Conservation (phyloP, 2,888 invertebrate species). For the Caenorhabditis afra region DNA sequence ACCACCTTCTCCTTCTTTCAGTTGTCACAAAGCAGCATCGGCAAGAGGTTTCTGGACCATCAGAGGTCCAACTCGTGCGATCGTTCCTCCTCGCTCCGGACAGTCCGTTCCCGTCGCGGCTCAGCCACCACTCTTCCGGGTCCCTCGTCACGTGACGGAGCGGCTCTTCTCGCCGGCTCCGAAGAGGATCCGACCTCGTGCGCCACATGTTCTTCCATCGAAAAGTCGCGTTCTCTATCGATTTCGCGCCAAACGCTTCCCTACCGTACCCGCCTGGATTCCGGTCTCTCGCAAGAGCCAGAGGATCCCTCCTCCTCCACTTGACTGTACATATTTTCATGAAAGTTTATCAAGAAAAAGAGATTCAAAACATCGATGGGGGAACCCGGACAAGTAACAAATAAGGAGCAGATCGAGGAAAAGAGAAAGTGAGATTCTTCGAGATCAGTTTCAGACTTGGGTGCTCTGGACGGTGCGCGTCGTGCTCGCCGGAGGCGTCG, state of each 20-base stretch:
- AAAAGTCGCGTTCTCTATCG: conserved; percentile 24
- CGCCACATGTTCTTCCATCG: conserved; percentile 28
- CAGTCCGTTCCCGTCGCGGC: conserved; percentile 60
- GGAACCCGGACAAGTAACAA: conserved; percentile 1
- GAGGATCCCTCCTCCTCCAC: conserved; percentile 7
- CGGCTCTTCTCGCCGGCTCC: background rate
- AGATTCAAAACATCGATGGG: background rate
- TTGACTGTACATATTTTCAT: conserved; percentile 25
- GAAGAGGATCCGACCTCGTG: conserved; percentile 12
- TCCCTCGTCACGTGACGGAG: conserved; percentile 5
- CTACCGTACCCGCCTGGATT: conserved; percentile 41
- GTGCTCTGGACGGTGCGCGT: conserved; percentile 39
- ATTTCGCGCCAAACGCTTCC: conserved; percentile 30
- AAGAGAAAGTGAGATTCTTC: background rate
- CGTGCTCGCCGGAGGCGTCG: conserved; percentile 54
- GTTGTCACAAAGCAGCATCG: conserved; percentile 68
- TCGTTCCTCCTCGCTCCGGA: conserved; percentile 63
- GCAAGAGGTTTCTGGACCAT: conserved; percentile 60
- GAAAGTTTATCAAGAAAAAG: background rate
- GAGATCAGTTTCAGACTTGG: conserved; percentile 28
- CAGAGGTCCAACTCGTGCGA: conserved; percentile 54
- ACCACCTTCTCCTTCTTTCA: conserved; percentile 35
- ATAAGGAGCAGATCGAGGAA: background rate
- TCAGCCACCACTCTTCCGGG: conserved; percentile 39
- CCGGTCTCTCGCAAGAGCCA: conserved; percentile 37